A percentile compares a stretch with the other conserved stretches of the same genome.
Evolutionary conservation across 1,140 invertebrate genomes (phyloP).

Genomic region (Rhagoletis zephyria): DNA sequence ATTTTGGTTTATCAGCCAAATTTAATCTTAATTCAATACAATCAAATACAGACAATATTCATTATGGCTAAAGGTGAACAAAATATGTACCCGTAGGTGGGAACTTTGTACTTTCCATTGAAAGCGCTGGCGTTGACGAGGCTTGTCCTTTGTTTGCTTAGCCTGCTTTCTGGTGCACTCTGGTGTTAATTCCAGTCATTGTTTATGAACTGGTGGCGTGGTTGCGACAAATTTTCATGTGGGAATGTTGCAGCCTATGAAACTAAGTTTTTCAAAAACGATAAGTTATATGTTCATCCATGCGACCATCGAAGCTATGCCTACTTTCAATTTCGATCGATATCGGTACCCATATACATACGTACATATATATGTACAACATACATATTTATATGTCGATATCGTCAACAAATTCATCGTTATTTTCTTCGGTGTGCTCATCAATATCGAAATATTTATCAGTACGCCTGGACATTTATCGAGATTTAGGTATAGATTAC

Average conservation of each 20-base stretch:
- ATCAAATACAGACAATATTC: conserved; percentile 45
- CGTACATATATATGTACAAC: background rate
- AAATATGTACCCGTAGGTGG: background rate
- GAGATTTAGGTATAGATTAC: no score
- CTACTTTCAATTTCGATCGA: background rate
- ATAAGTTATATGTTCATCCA: no score
- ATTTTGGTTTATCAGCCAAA: conserved; percentile 34
- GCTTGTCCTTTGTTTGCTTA: background rate
- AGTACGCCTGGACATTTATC: no score
- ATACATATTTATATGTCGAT: background rate
- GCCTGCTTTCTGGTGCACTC: background rate
- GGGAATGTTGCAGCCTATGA: no score
- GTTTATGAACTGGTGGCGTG: no score
- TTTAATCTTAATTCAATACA: conserved; percentile 37
- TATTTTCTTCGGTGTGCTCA: no score
- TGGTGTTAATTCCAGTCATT: no score
- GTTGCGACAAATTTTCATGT: no score
- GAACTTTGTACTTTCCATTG: background rate
- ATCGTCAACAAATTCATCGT: no score
- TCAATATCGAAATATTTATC: no score
- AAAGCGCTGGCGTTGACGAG: background rate
- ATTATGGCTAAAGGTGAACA: background rate
- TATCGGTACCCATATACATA: background rate
- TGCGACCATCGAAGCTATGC: no score
- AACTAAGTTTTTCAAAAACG: no score